phyloP scores from a whole-genome alignment of 1,140 invertebrate genomes.

The Drosophila cardini region DNA sequence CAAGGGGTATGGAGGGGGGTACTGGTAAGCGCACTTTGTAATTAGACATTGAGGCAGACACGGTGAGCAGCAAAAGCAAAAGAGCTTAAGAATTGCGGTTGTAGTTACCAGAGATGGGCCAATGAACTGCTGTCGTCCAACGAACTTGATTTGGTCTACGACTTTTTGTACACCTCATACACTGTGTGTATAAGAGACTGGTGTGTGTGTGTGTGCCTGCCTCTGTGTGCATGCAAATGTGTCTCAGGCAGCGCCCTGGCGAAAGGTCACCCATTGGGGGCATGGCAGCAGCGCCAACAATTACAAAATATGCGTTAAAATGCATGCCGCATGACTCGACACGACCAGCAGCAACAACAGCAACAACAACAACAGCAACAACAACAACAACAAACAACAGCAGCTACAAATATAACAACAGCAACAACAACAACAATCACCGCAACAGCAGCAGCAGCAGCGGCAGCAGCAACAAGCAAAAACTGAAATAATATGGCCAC shows the following conservation, averaged over 20 bases:
- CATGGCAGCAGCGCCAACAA: conserved; percentile 65
- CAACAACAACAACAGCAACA: conserved; percentile 5
- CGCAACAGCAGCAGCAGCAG: conserved; percentile 37
- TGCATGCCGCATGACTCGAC: conserved; percentile 79
- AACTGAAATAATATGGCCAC: conserved; percentile 82
- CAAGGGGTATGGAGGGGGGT: background rate
- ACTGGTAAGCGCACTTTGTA: conserved; percentile 69
- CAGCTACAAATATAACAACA: background rate
- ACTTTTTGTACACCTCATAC: conserved; percentile 18
- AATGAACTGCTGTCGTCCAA: conserved; percentile 74
- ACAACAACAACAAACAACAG: background rate
- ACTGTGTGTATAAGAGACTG: conserved; percentile 2
- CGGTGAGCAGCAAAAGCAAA: conserved; percentile 27
- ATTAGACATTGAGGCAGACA: conserved; percentile 75
- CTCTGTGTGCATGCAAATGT: conserved; percentile 75
- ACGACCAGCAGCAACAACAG: conserved; percentile 53
- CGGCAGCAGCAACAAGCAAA: conserved; percentile 48
- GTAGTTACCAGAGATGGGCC: conserved; percentile 54
- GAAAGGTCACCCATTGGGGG: conserved; percentile 67
- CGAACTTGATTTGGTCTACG: conserved; percentile 78
- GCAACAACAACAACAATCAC: conserved; percentile 21
- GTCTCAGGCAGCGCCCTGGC: conserved; percentile 54
- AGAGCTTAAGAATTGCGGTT: conserved; percentile 55
- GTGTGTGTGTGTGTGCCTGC: conserved; percentile 12
- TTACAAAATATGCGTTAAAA: conserved; percentile 83